Evolutionary conservation across 2,797 vertebrate species (phyloP), one percentile per base, ranked within the genome.

Genomic region (Aselliscus stoliczkanus): DNA sequence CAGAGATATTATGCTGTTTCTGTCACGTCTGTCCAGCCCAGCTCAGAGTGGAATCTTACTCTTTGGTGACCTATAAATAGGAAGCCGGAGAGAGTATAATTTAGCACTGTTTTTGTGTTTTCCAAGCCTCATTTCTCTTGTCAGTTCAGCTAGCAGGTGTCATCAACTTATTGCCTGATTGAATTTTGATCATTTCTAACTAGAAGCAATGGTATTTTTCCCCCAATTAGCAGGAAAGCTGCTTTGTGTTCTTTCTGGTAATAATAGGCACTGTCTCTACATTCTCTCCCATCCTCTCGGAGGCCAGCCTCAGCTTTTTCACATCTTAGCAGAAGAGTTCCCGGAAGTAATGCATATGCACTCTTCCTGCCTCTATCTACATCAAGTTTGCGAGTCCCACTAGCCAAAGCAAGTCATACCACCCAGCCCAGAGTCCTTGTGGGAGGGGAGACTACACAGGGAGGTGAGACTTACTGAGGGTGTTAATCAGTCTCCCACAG

Each of bases 11-110:
- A 72, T 70, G 47, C 83, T 95, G 82, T 95, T 95, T 95, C 76
- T 93, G 77, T 97, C 84, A 60, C 1, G 5, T 94, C 93, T 93
- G 76, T 85, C 73, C 73, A 94, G 88, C 90, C 58, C 73, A 87
- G 39, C 79, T 73, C 88, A 88, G 87, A 89, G 80, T 60, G n/a
- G 65, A 87, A 79, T 94, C 92, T 95, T 95, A 70, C 9, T 69
- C 31, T 92, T 90, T 75, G 85, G 79, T 70, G 39, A 91, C 44
- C 44, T 97, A 90, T 88, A 96, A 96, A 96, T 86, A 95, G 76
- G 80, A 89, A 27, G 44, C 62, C 58, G 1, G 14, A 37, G 42
- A 80, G 29, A 76, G 20, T 83, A 70, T 81, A 96, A 90, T 92
- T 93, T 95, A 93, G 64, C 37, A 60, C 86, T 54, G 17, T 64